A percentile compares a stretch with the other conserved stretches of the same genome.
Evolutionary conservation across 2,888 invertebrate genomes (phyloP).

Genomic region (Xestia rhomboidea): DNA sequence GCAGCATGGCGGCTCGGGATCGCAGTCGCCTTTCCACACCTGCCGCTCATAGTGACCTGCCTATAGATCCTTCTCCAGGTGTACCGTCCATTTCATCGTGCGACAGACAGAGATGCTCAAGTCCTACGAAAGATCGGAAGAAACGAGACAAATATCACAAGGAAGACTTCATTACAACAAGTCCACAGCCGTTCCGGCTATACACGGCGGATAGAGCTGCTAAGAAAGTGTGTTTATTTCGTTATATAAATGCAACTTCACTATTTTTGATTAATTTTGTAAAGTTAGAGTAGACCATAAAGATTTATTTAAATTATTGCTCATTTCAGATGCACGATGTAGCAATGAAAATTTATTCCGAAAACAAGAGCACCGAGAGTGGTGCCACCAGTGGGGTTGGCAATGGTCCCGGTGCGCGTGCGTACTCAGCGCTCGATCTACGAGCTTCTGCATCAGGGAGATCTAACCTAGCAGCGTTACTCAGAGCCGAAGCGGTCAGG

Average conservation of each 20-base stretch:
- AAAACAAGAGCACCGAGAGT: slow-evolving; percentile 80
- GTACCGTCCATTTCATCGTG: slow-evolving; percentile 80
- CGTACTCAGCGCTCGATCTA: slow-evolving; percentile 86
- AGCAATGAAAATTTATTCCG: slow-evolving; percentile 82
- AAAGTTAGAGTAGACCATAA: neutral
- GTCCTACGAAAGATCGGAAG: slow-evolving; percentile 80
- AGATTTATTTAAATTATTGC: slow-evolving; percentile 5
- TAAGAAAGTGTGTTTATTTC: slow-evolving; percentile 78
- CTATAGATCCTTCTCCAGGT: slow-evolving; percentile 85
- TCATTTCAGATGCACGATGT: slow-evolving; percentile 83
- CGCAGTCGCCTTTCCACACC: slow-evolving; percentile 86
- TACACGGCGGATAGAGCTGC: slow-evolving; percentile 88
- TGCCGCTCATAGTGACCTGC: slow-evolving; percentile 87
- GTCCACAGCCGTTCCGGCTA: slow-evolving; percentile 89
- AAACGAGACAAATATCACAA: slow-evolving; percentile 78
- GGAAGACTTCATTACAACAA: slow-evolving; percentile 89
- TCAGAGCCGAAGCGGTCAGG: slow-evolving; percentile 91
- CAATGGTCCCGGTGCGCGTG: slow-evolving; percentile 80
- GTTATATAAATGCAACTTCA: neutral
- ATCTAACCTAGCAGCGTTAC: slow-evolving; percentile 92
- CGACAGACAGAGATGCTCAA: slow-evolving; percentile 78
- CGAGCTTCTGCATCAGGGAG: slow-evolving; percentile 83
- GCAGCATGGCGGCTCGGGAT: slow-evolving; percentile 92
- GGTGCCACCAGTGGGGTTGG: slow-evolving; percentile 70
- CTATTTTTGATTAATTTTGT: neutral